These are phyloP conservation scores for Paralichthys olivaceus DNA, from an alignment of 2,113 vertebrate species.

Conservation along the genomic window DNA sequence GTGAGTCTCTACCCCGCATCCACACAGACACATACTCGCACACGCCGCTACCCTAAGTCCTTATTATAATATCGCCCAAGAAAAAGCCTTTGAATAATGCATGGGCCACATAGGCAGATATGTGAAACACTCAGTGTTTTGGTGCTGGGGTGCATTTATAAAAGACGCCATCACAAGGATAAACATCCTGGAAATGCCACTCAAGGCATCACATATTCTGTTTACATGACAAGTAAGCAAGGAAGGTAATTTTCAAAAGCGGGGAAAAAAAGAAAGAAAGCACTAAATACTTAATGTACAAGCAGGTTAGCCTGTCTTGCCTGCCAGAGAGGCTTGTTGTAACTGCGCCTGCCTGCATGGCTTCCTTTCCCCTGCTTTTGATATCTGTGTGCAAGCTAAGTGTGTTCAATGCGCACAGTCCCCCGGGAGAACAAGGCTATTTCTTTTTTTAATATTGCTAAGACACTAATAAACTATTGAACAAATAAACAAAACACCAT, in stretches of 20 bases:
- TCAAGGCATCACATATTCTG: conserved; percentile 82
- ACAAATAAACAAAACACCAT: conserved; percentile 80
- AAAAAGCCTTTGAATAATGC: conserved; percentile 85
- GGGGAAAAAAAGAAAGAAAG: conserved; percentile 44
- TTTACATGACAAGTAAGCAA: conserved; percentile 84
- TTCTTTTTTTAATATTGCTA: conserved; percentile 55
- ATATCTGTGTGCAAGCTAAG: conserved; percentile 74
- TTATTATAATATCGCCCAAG: conserved; percentile 81
- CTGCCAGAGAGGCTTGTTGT: conserved; percentile 74
- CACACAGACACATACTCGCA: conserved; percentile 36
- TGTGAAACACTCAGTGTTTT: conserved; percentile 76
- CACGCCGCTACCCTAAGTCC: conserved; percentile 62
- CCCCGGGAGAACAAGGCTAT: conserved; percentile 65
- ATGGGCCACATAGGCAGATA: conserved; percentile 79
- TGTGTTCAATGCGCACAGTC: conserved; percentile 61
- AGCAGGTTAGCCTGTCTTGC: conserved; percentile 74
- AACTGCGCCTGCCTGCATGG: conserved; percentile 60
- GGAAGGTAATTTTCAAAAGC: conserved; percentile 83
- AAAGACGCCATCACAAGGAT: conserved; percentile 78
- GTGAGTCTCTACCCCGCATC: conserved; percentile 57
- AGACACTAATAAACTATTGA: conserved; percentile 80
- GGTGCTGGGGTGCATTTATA: conserved; percentile 71
- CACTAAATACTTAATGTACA: conserved; percentile 85
- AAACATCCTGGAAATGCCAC: conserved; percentile 83
- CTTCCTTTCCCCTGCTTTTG: conserved; percentile 72